These are phyloP conservation scores for Polypedilum vanderplanki DNA, from an alignment of 1,140 invertebrate genomes.

Conservation along the genomic window DNA sequence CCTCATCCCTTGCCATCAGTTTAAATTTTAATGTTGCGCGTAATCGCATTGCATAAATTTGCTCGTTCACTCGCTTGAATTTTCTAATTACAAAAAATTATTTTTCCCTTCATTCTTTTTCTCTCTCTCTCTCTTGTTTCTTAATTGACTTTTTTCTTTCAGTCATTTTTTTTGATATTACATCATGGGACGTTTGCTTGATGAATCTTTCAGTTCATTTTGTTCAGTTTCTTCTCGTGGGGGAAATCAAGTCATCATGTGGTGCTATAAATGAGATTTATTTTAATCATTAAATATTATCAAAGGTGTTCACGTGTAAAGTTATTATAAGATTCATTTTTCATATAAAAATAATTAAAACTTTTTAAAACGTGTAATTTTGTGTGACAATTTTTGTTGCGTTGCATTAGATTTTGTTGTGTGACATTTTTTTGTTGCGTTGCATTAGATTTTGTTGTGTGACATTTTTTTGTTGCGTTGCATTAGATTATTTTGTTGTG, in stretches of 20 bases:
- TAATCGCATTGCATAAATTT: constrained; percentile 16
- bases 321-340: too few species aligned
- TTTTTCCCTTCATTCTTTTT: background rate
- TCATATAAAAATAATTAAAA: too few species aligned
- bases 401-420: too few species aligned
- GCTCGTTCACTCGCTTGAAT: background rate
- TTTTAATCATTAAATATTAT: background rate
- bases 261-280: constrained; percentile 5
- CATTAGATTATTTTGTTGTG: too few species aligned
- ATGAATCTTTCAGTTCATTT: background rate
- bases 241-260: background rate
- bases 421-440: too few species aligned
- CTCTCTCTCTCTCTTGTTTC: background rate
- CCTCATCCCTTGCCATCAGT: background rate
- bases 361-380: too few species aligned
- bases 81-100: background rate
- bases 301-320: too few species aligned
- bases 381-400: too few species aligned
- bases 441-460: too few species aligned
- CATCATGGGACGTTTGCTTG: background rate
- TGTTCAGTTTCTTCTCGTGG: background rate
- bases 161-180: background rate
- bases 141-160: background rate
- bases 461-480: too few species aligned
- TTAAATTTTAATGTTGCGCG: constrained; percentile 12